These are phyloP conservation scores for Sebastes dallii DNA, from an alignment of 2,797 vertebrate species.

Conservation along the genomic window DNA sequence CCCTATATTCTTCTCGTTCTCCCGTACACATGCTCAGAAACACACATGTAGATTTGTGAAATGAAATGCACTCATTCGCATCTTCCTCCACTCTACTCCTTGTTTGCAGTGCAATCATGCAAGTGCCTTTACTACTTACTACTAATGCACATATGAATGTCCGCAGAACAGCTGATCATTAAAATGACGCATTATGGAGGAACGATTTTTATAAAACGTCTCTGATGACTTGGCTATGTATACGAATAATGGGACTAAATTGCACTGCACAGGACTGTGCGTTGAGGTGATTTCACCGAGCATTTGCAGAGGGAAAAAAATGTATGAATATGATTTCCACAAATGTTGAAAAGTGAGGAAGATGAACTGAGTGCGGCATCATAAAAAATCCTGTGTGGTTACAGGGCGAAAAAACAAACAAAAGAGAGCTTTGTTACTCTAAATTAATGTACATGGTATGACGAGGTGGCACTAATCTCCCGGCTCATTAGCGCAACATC, in stretches of 20 bases:
- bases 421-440: slow-evolving; percentile 22
- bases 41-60: slow-evolving; percentile 12
- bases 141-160: slow-evolving; percentile 27
- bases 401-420: not conserved
- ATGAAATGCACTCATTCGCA: slow-evolving; percentile 10
- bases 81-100: not conserved
- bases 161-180: slow-evolving; percentile 9
- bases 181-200: not conserved
- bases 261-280: not conserved
- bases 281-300: not conserved
- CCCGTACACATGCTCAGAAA: not conserved
- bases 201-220: slow-evolving; percentile 15
- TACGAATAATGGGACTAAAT: slow-evolving; percentile 20
- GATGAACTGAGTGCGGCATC: not conserved
- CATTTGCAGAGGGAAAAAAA: not conserved
- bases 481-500: slow-evolving; percentile 67
- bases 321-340: not conserved
- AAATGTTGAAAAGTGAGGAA: not conserved
- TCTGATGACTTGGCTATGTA: slow-evolving; percentile 1
- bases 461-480: slow-evolving; percentile 60
- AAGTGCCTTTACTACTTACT: not conserved
- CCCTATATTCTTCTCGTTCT: not conserved
- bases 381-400: not conserved
- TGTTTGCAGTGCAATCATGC: slow-evolving; percentile 20
- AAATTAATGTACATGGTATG: slow-evolving; percentile 44